Percentiles rank a stretch among this genome's conserved stretches.
phyloP scores from a whole-genome alignment of 2,888 invertebrate species.

The Eustalomyia histrio region DNA sequence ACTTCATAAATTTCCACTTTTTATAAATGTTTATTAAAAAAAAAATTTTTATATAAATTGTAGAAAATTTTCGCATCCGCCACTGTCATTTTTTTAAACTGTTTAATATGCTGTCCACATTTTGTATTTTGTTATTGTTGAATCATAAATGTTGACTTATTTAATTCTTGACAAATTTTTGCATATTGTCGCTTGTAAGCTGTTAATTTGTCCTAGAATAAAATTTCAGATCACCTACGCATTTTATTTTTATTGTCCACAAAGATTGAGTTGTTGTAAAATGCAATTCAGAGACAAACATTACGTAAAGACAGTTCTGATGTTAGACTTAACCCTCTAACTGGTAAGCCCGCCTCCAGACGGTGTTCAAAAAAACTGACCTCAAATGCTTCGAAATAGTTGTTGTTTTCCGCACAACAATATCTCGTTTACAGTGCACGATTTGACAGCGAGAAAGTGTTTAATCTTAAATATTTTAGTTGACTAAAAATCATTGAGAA shows the following conservation, averaged over 20 bases:
- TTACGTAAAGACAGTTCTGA: constrained; percentile 34
- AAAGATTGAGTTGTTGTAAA: constrained; percentile 37
- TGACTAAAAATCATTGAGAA: too few relatives aligned
- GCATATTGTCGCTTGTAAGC: constrained; percentile 44
- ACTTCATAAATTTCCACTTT: constrained; percentile 47
- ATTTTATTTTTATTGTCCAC: constrained; percentile 17
- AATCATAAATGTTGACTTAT: constrained; percentile 59
- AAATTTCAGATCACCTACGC: constrained; percentile 49
- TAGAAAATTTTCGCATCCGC: constrained; percentile 38
- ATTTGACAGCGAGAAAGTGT: too few relatives aligned
- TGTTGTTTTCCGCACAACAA: too few relatives aligned
- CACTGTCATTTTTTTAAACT: constrained; percentile 51
- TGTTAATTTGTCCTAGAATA: background rate
- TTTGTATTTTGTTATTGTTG: constrained; percentile 49
- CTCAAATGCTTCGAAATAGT: too few relatives aligned
- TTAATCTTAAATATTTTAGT: too few relatives aligned
- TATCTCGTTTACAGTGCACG: too few relatives aligned
- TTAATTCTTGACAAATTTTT: constrained; percentile 52
- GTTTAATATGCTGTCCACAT: constrained; percentile 58
- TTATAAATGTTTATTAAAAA: constrained; percentile 27
- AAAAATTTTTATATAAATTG: constrained; percentile 1
- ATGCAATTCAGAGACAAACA: background rate
- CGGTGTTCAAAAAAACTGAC: too few relatives aligned
- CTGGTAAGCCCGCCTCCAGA: too few relatives aligned
- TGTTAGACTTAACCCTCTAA: constrained; percentile 47